Conservation (phyloP, 2,888 invertebrate genomes). For the Maniola hyperantus region DNA sequence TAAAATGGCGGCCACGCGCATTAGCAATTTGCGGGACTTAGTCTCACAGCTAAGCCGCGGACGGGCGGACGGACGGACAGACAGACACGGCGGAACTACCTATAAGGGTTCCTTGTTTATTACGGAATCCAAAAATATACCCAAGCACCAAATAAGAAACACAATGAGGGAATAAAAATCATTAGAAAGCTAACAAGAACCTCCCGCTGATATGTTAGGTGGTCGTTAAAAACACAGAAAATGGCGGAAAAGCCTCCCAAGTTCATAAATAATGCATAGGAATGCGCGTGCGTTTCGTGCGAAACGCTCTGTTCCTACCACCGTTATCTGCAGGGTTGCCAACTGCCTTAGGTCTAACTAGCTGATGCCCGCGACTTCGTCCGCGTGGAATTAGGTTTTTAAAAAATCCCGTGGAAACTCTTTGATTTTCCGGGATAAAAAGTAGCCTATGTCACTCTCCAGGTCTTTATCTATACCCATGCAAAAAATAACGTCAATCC, state of each 20-base stretch:
- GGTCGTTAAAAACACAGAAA: constrained; percentile 58
- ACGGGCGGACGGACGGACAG: no score
- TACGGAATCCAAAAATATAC: background rate
- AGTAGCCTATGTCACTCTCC: no score
- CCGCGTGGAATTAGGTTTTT: no score
- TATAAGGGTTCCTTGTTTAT: background rate
- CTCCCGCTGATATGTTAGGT: constrained; percentile 37
- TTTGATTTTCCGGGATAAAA: no score
- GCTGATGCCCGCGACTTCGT: no score
- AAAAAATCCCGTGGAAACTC: no score
- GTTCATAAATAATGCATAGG: constrained; percentile 73
- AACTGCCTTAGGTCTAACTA: background rate
- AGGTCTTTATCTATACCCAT: no score
- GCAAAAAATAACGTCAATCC: no score
- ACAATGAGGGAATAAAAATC: constrained; percentile 23
- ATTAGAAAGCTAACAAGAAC: constrained; percentile 24
- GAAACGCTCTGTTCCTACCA: constrained; percentile 54
- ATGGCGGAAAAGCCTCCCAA: constrained; percentile 67
- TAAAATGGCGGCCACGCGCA: no score
- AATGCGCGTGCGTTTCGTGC: constrained; percentile 65
- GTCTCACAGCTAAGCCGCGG: no score
- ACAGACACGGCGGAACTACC: no score
- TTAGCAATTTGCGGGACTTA: no score
- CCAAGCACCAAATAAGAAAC: constrained; percentile 19
- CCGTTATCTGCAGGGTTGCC: constrained; percentile 37